Evolutionary conservation across 2,888 invertebrate species (phyloP), one percentile per base, ranked within the genome.

Genomic region (Mythimna impura): DNA sequence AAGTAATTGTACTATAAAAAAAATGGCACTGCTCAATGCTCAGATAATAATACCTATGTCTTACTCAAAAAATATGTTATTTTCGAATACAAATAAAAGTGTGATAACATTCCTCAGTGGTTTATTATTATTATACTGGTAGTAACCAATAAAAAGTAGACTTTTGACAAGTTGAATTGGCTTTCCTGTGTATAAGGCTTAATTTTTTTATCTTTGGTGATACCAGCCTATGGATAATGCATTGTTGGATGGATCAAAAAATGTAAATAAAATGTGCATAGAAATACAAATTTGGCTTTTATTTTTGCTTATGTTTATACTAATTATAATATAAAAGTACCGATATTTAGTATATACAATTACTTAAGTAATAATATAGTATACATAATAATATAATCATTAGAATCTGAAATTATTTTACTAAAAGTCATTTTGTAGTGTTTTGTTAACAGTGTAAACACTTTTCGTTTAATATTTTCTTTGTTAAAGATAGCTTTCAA

Each of bases 201-300:
- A 36, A 57, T 66, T 66, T 76, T 58, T 22, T 57, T 30, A 52
- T 34, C 10, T 22, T 40, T n/a, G 34, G 43, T 61, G 17, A 73
- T 72, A 55, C 54, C 74, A 61, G 20, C 61, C 12, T 55, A 52
- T 30, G 12, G 25, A 40, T 30, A 76, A 66, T 8, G 7, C 50
- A 65, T 36, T 36, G 25, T 57, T 54, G 20, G 43, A 61, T 62
- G 12, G 9, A 50, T 62, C 2, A 43, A 20, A 66, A 40, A 66
- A 34, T 68, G 64, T 65, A 74, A 84, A 78, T 80, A 78, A 82
- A 81, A 79, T 71, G 54, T 50, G 30, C 62, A 64, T 60, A 62
- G 22, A 63, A 78, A 76, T 82, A 83, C 79, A 85, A 85, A 82
- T 82, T 85, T 82, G 82, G 76, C 74, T 84, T 87, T 83, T 81